Base-by-base conservation (phyloP, 2,888 invertebrate genomes). In the Diplolepis rosae region DNA sequence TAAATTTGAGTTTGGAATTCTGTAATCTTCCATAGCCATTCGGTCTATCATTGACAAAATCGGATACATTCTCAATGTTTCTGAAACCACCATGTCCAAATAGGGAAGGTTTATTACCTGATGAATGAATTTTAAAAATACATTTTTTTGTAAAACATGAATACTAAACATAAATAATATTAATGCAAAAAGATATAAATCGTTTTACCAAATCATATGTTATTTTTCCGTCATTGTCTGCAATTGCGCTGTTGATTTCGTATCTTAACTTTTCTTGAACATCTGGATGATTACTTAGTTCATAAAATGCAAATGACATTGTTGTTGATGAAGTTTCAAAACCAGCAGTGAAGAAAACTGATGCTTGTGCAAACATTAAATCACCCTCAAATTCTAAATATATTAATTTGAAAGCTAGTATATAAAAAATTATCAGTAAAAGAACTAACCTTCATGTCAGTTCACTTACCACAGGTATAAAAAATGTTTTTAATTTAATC, bases 11-110 rank as follows among this genome's bases (percentile, higher is more conserved):
- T 82, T 77, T 0, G 87, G 84, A 5, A 88, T 22, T 39, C 83
- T 78, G 73, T 87, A 88, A 45, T 85, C 81, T 1, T 70, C 50
- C 3, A 15, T 70, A 5, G 83, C 39, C 6, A 80, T 28, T 15
- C 88, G 81, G 69, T 84, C 83, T 68, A 88, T 27, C 6, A 84
- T 80, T 0, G 81, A 78, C 3, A 88, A 76, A 0, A 88, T 84
- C 9, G 90, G 89, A 72, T 88, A 89, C 71, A 85, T 83, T 27
- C 90, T 80, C 11, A 90, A 80, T 0, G 87, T 85, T 79, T 90
- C 90, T 61, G 84, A 68, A 28, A 86, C 7, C 0, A 85, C 82
- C 83, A 82, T 84, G 24, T 86, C 81, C 6, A 87, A 71, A 50
- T 85, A 86, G 0, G 82, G 81, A 4, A 85, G 51, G 1, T 51